These are phyloP conservation scores for Stigmatopora nigra DNA, from an alignment of 2,113 vertebrate species.

Conservation along the genomic window DNA sequence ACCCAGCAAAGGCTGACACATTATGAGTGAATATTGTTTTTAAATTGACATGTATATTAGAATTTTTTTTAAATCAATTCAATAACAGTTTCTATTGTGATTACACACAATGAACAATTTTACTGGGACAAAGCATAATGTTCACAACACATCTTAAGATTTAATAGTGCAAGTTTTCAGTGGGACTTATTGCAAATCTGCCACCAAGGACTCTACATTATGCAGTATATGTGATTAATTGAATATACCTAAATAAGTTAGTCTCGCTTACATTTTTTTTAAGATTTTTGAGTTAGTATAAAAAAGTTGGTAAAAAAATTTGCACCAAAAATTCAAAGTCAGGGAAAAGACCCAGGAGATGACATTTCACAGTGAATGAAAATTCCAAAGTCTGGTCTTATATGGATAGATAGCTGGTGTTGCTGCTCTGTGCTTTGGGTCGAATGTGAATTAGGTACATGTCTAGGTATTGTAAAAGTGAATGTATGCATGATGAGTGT, in stretches of 20 bases:
- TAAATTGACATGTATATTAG: too few species aligned
- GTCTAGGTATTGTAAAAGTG: conserved; percentile 16
- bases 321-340: conserved; percentile 5
- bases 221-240: not conserved
- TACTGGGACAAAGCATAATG: too few species aligned
- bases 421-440: not conserved
- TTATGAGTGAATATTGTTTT: too few species aligned
- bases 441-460: conserved; percentile 12
- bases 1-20: too few species aligned
- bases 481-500: conserved; percentile 44
- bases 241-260: not conserved
- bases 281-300: conserved; percentile 6
- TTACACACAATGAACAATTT: too few species aligned
- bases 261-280: not conserved
- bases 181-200: not conserved
- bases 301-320: not conserved
- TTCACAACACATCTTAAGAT: too few species aligned
- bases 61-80: too few species aligned
- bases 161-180: too few species aligned
- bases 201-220: not conserved
- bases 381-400: conserved; percentile 3
- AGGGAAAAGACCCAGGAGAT: conserved; percentile 24
- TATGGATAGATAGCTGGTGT: not conserved
- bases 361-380: conserved; percentile 12
- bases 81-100: too few species aligned